Base-by-base conservation (phyloP, 2,113 vertebrate species). In the Cisticola juncidis region DNA sequence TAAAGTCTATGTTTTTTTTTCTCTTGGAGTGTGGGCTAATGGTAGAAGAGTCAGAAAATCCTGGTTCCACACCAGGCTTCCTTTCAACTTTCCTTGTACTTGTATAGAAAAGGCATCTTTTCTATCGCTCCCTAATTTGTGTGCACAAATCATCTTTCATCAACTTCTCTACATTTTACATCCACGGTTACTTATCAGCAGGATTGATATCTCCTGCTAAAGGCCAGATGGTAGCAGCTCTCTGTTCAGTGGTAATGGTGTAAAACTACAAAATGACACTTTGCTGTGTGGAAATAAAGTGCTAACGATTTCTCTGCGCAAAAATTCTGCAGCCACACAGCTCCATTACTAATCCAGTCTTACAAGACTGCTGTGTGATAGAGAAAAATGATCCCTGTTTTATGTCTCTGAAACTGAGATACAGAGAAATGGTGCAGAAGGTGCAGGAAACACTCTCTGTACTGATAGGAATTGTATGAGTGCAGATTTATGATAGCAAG, bases 171-270 rank as follows among this genome's bases (percentile, higher is more conserved):
- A 2, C 62, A 47, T 91, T 95, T 91, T 47, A 53, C 2, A 5
- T 65, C 44, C 58, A 17, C 19, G 4, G 14, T 82, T 92, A 21
- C 74, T 90, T 85, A 9, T 3, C 36, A 69, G 87, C 19, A 91
- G 85, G 78, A 80, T 95, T 95, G 92, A 62, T 72, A 35, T 82
- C 62, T 93, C 50, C 48, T 76, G 24, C 36, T 89, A 81, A 88
- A 89, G 64, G 69, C 58, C 80, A 86, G 86, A 58, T 95, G 76
- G 60, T 51, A 92, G 65, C 36, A 91, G 73, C 73, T 78, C 48
- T 81, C 45, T 6, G 2, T 40, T 94, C 3, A 1, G 40, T 78
- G 60, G 19, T 60, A 40, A 45, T 60, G 44, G 40, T 3, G 2
- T 81, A 68, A 71, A 88, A 54, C 69, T 84, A 56, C 65, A 16